Base-by-base conservation (phyloP, 2,113 vertebrate genomes). In the Heterochromis multidens region DNA sequence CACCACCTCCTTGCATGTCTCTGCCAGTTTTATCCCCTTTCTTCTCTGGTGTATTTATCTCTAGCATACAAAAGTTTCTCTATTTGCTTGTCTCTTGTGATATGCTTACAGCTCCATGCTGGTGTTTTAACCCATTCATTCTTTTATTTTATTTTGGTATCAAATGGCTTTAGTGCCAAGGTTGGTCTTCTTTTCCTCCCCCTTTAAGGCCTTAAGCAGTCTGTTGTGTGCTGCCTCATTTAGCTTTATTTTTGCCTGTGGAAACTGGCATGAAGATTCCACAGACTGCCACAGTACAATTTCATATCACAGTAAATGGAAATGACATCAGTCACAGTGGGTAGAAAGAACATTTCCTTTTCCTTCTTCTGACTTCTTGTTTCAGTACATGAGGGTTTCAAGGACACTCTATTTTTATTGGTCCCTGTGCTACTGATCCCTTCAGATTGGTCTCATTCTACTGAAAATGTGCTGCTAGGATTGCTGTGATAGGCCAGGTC, bases 341-440 rank as follows among this genome's bases (percentile, higher is more conserved):
- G 3, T 13, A 62, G 57, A 23, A 67, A 31, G 11, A 58, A 25
- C 52, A n/a, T 27, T 46, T 74, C 29, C 19, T 37, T 43, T 74
- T 29, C 25, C 21, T 76, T 23, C 80, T 31, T 85, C 60, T 82
- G 58, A 65, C 61, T 62, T 54, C 31, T 80, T 40, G 56, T 88
- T 85, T 77, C 23, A 91, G 81, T 80, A 74, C 82, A 33, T 3
- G 6, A 56, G 6, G 60, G 63, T 80, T 89, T 87, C 82, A 72
- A 91, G 90, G 87, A 85, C 89, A 81, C 33, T 65, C 90, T 92
- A 89, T 93, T 93, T 88, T 29, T 46, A 89, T 83, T 81, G 59
- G 58, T 91, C 87, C 87, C 88, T 77, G 79, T 23, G 84, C 91
- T 84, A n/a, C 78, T 65, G 70, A 33, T 86, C 77, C 27, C 77